Evolutionary conservation across 2,113 vertebrate species (phyloP), one percentile per base, ranked within the genome.

Genomic region (Lophotis ruficrista): DNA sequence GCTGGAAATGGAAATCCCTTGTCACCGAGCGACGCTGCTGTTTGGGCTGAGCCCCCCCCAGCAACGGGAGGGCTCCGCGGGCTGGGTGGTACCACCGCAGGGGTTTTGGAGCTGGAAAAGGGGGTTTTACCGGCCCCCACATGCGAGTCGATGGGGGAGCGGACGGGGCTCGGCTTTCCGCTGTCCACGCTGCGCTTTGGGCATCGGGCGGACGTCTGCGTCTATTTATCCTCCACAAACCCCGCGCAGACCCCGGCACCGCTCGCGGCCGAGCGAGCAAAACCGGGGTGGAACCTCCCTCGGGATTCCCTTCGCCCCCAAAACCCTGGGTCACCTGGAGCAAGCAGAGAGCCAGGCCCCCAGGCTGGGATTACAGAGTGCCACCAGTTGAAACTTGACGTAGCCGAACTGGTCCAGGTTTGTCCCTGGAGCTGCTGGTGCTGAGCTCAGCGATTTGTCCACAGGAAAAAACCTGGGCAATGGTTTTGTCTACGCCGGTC

Each of bases 1-100:
- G 64, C 88, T 72, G 2, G 1, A 20, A 54, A 92, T 94, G 97
- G 97, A 96, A 95, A 95, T 48, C 88, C 87, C 81, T n/a, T 57
- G 14, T 88, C 96, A 93, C 27, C 28, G 1, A 51, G 54, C 16
- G 79, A 85, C 12, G 54, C 18, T 6, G 38, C 45, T 93, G 50
- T 79, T 91, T 81, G 94, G 87, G 84, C 79, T 43, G 20, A 77
- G 56, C 8, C 15, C 64, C 60, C 48, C 89, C 14, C 37, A 7
- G 87, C 22, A 90, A 94, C 64, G 4, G 83, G 14, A 30, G 6
- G 31, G 37, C 14, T 24, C 38, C 0, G 4, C 5, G 75, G 61
- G 6, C 87, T 66, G 9, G 53, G 6, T 28, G 65, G 57, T 30
- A 15, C 33, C 25, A 21, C 31, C 51, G 24, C 66, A 33, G 35